Percentiles rank a stretch among this genome's conserved stretches.
These are phyloP conservation scores for Xiphophorus couchianus DNA, from an alignment of 2,113 vertebrate genomes.

Conservation along the genomic window DNA sequence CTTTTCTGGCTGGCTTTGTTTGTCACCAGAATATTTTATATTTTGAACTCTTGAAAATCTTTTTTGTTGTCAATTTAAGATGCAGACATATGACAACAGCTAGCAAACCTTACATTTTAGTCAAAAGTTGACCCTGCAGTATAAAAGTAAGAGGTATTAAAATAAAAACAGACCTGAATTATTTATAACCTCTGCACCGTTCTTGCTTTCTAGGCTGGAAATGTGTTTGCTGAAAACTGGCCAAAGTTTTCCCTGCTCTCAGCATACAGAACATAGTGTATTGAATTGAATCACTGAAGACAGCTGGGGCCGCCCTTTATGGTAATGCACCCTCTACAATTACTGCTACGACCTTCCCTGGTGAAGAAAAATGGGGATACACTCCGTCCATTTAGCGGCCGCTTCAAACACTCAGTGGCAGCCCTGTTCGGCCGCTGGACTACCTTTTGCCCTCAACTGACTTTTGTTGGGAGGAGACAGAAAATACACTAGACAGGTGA, in stretches of 20 bases:
- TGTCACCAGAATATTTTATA: no score
- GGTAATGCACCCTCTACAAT: constrained; percentile 83
- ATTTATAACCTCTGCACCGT: constrained; percentile 61
- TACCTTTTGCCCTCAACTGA: constrained; percentile 82
- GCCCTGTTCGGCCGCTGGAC: constrained; percentile 73
- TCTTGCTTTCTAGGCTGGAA: constrained; percentile 46
- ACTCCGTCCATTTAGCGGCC: constrained; percentile 72
- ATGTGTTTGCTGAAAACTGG: constrained; percentile 69
- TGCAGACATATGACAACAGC: constrained; percentile 1
- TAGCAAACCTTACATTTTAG: constrained; percentile 39
- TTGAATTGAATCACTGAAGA: constrained; percentile 82
- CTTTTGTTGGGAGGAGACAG: constrained; percentile 71
- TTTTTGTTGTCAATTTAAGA: background rate
- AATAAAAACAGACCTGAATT: constrained; percentile 48
- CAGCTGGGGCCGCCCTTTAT: constrained; percentile 83
- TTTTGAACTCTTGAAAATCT: no score
- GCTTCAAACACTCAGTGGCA: constrained; percentile 82
- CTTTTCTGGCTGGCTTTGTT: no score
- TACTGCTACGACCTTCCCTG: constrained; percentile 85
- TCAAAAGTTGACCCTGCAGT: constrained; percentile 42
- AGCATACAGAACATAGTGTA: constrained; percentile 54
- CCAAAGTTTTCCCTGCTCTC: constrained; percentile 59
- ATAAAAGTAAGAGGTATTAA: constrained; percentile 37
- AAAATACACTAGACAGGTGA: constrained; percentile 56
- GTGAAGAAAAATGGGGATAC: constrained; percentile 78